Percentiles rank a stretch among this genome's conserved stretches.
Conservation (phyloP, 1,140 invertebrate genomes). For the Drosophila mauritiana region DNA sequence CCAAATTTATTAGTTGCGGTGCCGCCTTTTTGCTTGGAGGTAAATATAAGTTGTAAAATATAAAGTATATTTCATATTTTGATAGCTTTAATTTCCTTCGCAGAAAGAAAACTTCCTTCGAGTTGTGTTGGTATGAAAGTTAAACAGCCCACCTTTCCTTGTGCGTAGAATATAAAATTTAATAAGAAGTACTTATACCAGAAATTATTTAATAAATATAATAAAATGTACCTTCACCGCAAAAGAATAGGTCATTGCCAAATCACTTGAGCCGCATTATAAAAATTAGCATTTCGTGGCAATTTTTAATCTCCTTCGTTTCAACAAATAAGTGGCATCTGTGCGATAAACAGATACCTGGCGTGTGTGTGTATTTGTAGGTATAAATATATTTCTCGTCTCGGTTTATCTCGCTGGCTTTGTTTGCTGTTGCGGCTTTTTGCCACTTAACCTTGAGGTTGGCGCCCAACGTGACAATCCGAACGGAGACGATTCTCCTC, state of each 20-base stretch:
- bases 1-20: too few species aligned
- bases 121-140: too few species aligned
- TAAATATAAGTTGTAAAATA: too few species aligned
- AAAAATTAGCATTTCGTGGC: conserved; percentile 11
- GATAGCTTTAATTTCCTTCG: too few species aligned
- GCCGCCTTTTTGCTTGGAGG: not conserved
- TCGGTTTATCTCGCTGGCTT: conserved; percentile 16
- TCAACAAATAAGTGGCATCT: conserved; percentile 46
- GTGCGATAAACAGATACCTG: conserved; percentile 53
- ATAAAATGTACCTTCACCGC: not conserved
- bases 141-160: too few species aligned
- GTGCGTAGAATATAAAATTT: too few species aligned
- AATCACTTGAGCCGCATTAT: conserved; percentile 2
- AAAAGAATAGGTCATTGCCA: not conserved
- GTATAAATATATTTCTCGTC: conserved; percentile 4
- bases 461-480: conserved; percentile 64
- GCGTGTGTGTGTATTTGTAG: conserved; percentile 3
- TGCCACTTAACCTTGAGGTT: conserved; percentile 69
- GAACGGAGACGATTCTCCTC: conserved; percentile 2
- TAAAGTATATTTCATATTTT: too few species aligned
- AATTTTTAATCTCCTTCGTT: conserved; percentile 40
- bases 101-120: too few species aligned
- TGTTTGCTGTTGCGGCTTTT: conserved; percentile 41
- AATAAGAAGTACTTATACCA: too few species aligned
- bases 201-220: not conserved